A percentile compares a stretch with the other conserved stretches of the same genome.
These are phyloP conservation scores for Colistium nudipinnis DNA, from an alignment of 2,113 vertebrate genomes.

Conservation along the genomic window DNA sequence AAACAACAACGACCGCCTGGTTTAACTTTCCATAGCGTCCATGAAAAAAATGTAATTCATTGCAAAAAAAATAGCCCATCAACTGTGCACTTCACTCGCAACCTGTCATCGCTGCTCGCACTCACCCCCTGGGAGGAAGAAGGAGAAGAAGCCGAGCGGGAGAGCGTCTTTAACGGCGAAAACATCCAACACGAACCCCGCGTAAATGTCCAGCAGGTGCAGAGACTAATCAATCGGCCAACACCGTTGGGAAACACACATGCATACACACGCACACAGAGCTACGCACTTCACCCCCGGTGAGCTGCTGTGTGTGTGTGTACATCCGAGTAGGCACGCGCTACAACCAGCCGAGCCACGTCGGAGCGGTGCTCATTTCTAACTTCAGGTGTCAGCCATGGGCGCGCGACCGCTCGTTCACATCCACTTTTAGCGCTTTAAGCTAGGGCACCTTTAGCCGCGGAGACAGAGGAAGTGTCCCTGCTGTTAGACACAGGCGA, in stretches of 20 bases:
- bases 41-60: too few species aligned
- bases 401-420: neutral
- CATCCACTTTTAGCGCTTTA: slow-evolving; percentile 31
- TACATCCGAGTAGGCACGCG: too few species aligned
- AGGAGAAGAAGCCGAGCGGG: slow-evolving; percentile 5
- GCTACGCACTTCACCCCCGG: slow-evolving; percentile 66
- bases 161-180: slow-evolving; percentile 27
- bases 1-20: too few species aligned
- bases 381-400: slow-evolving; percentile 22
- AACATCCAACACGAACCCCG: slow-evolving; percentile 4
- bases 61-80: accelerated
- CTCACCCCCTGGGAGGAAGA: slow-evolving; percentile 41
- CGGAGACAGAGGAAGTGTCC: too few species aligned
- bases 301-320: slow-evolving; percentile 23
- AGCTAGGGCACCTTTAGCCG: too few species aligned
- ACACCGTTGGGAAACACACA: too few species aligned
- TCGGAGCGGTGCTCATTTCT: slow-evolving; percentile 6
- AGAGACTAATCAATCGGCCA: slow-evolving; percentile 24
- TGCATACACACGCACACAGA: slow-evolving; percentile 21
- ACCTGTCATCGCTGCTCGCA: slow-evolving; percentile 61
- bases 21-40: slow-evolving; percentile 45
- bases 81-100: slow-evolving; percentile 38
- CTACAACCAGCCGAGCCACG: slow-evolving; percentile 45
- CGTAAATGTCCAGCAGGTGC: slow-evolving; percentile 53
- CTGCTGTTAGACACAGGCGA: slow-evolving; percentile 7